phyloP scores from a whole-genome alignment of 1,140 invertebrate genomes.

The Metaphire vulgaris region DNA sequence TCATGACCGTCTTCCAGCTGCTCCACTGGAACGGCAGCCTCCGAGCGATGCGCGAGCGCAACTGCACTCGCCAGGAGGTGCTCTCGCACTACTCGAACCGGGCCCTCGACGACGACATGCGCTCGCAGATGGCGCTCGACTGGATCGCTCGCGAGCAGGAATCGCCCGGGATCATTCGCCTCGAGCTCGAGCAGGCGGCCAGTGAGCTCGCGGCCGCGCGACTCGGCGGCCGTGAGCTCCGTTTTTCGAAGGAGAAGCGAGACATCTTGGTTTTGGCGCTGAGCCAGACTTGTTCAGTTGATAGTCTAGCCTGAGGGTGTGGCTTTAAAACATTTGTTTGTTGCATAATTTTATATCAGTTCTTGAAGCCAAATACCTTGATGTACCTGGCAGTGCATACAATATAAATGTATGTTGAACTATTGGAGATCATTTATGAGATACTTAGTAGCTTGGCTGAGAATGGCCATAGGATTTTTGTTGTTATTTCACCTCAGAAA shows the following conservation, averaged over 20 bases:
- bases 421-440: too few species aligned
- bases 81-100: conserved; percentile 89
- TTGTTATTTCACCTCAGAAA: too few species aligned
- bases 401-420: too few species aligned
- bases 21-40: conserved; percentile 92
- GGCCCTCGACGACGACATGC: conserved; percentile 82
- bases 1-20: conserved; percentile 93
- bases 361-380: too few species aligned
- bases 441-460: too few species aligned
- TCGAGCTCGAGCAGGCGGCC: conserved; percentile 75
- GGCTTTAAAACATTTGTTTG: too few species aligned
- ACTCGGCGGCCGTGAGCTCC: conserved; percentile 76
- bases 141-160: conserved; percentile 87
- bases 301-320: conserved; percentile 42
- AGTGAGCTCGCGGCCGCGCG: conserved; percentile 81
- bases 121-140: conserved; percentile 88
- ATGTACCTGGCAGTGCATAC: too few species aligned
- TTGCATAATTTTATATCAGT: too few species aligned
- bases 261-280: conserved; percentile 80
- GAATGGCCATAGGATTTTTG: too few species aligned
- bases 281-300: conserved; percentile 48
- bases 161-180: conserved; percentile 67
- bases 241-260: conserved; percentile 91
- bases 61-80: conserved; percentile 88
- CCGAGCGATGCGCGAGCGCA: conserved; percentile 77